Base-by-base conservation (phyloP, 2,888 invertebrate species). In the Creontiades dilutus region DNA sequence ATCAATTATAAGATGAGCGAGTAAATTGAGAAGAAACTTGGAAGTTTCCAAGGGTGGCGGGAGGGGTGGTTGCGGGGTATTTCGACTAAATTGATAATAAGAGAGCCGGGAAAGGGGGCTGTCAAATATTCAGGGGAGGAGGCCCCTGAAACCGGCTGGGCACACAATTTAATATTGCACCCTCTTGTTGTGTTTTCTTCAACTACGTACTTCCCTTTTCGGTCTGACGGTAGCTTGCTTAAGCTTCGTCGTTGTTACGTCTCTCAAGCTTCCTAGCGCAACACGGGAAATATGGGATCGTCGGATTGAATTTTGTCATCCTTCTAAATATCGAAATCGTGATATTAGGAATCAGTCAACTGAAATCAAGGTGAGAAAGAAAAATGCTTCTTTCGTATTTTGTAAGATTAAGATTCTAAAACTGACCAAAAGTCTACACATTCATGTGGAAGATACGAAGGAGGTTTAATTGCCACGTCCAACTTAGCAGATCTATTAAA, bases 101-200 rank as follows among this genome's bases (percentile, higher is more conserved):
- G 27, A 68, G 23, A 68, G 23, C 27, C 11, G 23, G 13, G 23
- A 13, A 27, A 37, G 37, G 37, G 37, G 37, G 68, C 0, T 0
- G 68, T 68, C 68, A 68, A 68, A 68, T 68, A 68, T 68, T 68
- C 68, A 68, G 23, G 68, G 37, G 27, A 19, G 5, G 68, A 5
- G 68, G 23, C 12, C 68, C 16, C 68, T 68, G 23, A 68, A 68
- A 27, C 68, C 68, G 68, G 19, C 27, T 68, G 68, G 23, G 19
- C 68, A 23, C 68, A 68, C 68, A 68, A 27, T 68, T 68, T 68
- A 68, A 68, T 68, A 68, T 68, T 68, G 68, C 68, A 68, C 11
- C 68, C 27, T 23, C 23, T 68, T 68, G 68, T 68, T 19, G 37
- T 37, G 7, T 68, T 68, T 68, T 23, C 68, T 68, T 68, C 68